phyloP scores from a whole-genome alignment of 2,113 vertebrate genomes.

The Gorsachius goisagi region DNA sequence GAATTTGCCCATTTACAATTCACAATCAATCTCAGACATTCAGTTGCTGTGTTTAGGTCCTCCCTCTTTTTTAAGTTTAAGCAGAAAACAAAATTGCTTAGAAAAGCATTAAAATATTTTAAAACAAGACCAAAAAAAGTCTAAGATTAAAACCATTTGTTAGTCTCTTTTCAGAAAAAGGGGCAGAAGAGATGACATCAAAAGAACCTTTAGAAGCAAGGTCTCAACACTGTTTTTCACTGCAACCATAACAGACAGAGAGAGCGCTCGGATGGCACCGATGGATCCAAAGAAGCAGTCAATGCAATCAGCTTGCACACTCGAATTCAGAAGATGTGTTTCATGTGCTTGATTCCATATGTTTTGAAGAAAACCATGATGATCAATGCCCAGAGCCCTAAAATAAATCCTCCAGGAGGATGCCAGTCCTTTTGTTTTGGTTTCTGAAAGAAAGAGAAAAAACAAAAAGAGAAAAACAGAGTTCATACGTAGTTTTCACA shows the following conservation, averaged over 20 bases:
- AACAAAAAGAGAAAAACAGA: not conserved
- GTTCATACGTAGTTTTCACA: not conserved
- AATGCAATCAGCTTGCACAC: not conserved
- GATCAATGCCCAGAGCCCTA: conserved; percentile 95
- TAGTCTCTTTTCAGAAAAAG: not conserved
- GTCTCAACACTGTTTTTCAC: not conserved
- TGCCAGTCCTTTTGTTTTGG: conserved; percentile 98
- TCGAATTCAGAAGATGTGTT: conserved; percentile 88
- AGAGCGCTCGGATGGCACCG: not conserved
- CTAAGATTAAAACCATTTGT: not conserved
- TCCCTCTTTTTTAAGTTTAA: not conserved
- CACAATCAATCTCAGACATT: not conserved
- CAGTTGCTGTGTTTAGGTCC: not conserved
- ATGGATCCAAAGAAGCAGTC: not conserved
- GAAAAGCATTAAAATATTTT: not conserved
- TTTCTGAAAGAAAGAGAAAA: conserved; percentile 78
- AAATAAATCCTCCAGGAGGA: conserved; percentile 96
- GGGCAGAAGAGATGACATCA: not conserved
- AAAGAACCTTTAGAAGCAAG: not conserved
- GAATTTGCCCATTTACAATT: not conserved
- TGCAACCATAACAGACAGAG: not conserved
- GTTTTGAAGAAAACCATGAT: conserved; percentile 97
- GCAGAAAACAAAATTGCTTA: not conserved
- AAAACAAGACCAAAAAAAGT: not conserved
- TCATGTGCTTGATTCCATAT: conserved; percentile 96